These are phyloP conservation scores for Nymphalis c-album DNA, from an alignment of 2,888 invertebrate species.

Conservation along the genomic window DNA sequence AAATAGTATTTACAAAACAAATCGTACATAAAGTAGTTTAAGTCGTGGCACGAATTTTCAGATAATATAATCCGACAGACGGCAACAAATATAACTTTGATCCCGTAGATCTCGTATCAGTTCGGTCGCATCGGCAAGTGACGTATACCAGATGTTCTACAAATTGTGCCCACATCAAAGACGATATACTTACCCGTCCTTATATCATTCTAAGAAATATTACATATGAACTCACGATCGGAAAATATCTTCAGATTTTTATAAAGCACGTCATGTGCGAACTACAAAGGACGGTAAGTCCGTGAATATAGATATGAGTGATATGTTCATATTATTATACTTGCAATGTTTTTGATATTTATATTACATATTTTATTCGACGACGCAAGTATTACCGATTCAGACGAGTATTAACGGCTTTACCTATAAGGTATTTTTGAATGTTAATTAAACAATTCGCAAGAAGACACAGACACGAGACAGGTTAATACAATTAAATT, in stretches of 20 bases:
- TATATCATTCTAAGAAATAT: constrained; percentile 33
- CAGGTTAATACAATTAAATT: too few species aligned
- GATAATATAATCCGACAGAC: constrained; percentile 43
- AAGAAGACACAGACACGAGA: too few species aligned
- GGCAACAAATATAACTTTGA: constrained; percentile 56
- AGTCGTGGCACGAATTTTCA: constrained; percentile 32
- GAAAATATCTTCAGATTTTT: constrained; percentile 18
- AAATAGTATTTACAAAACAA: background rate
- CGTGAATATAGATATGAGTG: background rate
- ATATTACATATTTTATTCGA: background rate
- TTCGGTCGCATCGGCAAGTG: constrained; percentile 60
- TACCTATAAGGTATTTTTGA: too few species aligned
- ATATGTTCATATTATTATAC: background rate
- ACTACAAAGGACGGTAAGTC: background rate
- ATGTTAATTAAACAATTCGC: too few species aligned
- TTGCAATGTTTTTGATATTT: background rate
- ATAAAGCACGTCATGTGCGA: constrained; percentile 5
- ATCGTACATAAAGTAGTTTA: constrained; percentile 25
- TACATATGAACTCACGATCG: constrained; percentile 25
- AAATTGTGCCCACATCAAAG: constrained; percentile 64
- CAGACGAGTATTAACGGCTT: too few species aligned
- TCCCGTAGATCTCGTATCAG: constrained; percentile 60
- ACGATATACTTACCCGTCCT: constrained; percentile 37
- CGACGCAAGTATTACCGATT: too few species aligned
- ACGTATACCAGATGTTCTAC: constrained; percentile 62